Percentiles rank a stretch among this genome's conserved stretches.
Evolutionary conservation across 2,888 invertebrate species (phyloP).

Genomic region (Halictus quadricinctus): DNA sequence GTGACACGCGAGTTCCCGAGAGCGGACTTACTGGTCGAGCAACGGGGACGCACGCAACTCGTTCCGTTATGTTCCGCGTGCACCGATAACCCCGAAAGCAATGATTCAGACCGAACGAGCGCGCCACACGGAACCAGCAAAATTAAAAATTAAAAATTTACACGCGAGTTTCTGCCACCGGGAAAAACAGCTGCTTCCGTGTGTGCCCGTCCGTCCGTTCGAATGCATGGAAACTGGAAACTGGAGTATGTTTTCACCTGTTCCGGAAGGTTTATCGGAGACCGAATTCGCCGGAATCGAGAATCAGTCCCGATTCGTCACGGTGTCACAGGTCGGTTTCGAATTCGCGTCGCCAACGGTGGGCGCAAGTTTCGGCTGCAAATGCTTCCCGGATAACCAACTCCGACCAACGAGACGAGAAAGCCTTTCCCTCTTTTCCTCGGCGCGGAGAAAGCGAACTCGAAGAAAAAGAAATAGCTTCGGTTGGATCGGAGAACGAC

Average conservation of each 20-base stretch:
- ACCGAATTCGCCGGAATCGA: neutral
- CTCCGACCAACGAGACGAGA: too few relatives aligned
- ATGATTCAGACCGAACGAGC: constrained; percentile 26
- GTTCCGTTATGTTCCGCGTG: constrained; percentile 6
- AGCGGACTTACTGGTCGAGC: neutral
- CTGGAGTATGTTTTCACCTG: neutral
- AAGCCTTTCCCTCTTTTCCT: neutral
- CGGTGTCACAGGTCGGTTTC: neutral
- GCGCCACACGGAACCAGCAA: neutral
- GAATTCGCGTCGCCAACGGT: constrained; percentile 14
- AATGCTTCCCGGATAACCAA: too few relatives aligned
- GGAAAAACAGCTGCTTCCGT: constrained; percentile 21
- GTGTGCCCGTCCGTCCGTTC: neutral
- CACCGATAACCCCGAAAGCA: constrained; percentile 37
- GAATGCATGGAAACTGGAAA: neutral
- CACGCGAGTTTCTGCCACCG: neutral
- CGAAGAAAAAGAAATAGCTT: neutral
- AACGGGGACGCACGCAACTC: constrained; percentile 32
- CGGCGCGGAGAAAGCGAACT: neutral
- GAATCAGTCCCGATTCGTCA: constrained; percentile 14
- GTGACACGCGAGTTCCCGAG: constrained; percentile 30
- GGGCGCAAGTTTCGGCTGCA: neutral
- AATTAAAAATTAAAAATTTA: constrained; percentile 55
- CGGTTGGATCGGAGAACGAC: neutral
- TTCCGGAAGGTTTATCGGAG: neutral